Evolutionary conservation across 2,113 vertebrate species (phyloP).

Genomic region (Mobula hypostoma): DNA sequence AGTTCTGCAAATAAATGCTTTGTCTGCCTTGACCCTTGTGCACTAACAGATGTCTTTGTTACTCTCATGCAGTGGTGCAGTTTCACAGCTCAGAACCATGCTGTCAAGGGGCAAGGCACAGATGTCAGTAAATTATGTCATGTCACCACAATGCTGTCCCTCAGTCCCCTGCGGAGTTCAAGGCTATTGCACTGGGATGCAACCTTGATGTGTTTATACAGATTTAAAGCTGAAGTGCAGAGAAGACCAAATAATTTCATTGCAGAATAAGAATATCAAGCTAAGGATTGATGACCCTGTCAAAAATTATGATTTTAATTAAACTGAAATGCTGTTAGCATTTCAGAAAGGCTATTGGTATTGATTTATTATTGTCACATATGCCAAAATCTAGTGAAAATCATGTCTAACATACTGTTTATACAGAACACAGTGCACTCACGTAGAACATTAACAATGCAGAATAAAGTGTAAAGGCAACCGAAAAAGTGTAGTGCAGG

Average conservation of each 20-base stretch:
- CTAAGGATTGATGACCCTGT: neutral
- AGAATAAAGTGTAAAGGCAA: no score
- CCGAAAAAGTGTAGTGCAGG: no score
- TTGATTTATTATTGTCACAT: neutral
- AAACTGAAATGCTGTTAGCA: neutral
- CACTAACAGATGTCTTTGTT: slow-evolving; percentile 24
- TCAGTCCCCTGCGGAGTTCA: neutral
- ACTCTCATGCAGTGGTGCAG: neutral
- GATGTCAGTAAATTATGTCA: slow-evolving; percentile 10
- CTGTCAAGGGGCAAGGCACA: neutral
- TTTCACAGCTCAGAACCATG: slow-evolving; percentile 18
- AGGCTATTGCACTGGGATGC: neutral
- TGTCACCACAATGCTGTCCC: neutral
- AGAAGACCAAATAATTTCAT: neutral
- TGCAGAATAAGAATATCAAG: neutral
- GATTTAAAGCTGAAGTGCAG: neutral
- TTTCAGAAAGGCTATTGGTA: neutral
- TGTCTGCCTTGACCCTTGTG: slow-evolving; percentile 8
- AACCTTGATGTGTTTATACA: neutral
- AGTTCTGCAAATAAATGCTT: slow-evolving; percentile 24
- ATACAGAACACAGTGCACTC: no score
- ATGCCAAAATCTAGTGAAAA: no score
- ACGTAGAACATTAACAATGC: no score
- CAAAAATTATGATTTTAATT: neutral
- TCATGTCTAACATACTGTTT: no score